phyloP scores from a whole-genome alignment of 1,140 invertebrate species.

The Doryteuthis pealeii region DNA sequence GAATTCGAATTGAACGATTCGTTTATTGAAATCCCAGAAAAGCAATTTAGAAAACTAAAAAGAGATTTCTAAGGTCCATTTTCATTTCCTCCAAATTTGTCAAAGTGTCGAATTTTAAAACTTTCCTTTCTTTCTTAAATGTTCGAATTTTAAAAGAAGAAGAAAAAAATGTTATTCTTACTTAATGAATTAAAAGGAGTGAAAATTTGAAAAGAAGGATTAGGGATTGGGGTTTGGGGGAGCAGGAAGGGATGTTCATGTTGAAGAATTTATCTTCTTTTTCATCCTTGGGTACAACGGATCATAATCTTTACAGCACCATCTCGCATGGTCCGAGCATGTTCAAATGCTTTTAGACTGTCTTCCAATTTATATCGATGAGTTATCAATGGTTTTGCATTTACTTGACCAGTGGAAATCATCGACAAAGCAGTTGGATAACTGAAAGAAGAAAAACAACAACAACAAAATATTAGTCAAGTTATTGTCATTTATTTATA shows the following conservation, averaged over 20 bases:
- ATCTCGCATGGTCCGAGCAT: conserved; percentile 42
- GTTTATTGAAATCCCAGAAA: too few species aligned
- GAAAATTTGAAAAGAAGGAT: conserved; percentile 65
- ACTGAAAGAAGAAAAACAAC: conserved; percentile 60
- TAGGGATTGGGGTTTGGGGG: conserved; percentile 80
- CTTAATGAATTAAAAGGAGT: too few species aligned
- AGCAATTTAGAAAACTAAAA: too few species aligned
- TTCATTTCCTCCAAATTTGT: too few species aligned
- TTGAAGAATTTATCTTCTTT: too few species aligned
- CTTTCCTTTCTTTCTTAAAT: too few species aligned
- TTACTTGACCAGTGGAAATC: conserved; percentile 77
- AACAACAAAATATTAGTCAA: not conserved
- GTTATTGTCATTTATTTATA: too few species aligned
- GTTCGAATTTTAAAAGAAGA: too few species aligned
- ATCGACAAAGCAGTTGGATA: conserved; percentile 84
- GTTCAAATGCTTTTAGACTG: conserved; percentile 83
- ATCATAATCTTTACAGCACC: conserved; percentile 92
- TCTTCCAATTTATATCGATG: conserved; percentile 87
- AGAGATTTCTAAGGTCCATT: too few species aligned
- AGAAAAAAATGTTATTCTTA: too few species aligned
- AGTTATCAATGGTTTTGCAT: conserved; percentile 87
- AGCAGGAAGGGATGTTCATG: conserved; percentile 65
- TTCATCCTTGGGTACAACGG: conserved; percentile 64
- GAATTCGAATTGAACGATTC: too few species aligned
- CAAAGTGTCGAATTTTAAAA: too few species aligned